These are phyloP conservation scores for Drosophila kuntzei DNA, from an alignment of 2,888 invertebrate species.

Conservation along the genomic window DNA sequence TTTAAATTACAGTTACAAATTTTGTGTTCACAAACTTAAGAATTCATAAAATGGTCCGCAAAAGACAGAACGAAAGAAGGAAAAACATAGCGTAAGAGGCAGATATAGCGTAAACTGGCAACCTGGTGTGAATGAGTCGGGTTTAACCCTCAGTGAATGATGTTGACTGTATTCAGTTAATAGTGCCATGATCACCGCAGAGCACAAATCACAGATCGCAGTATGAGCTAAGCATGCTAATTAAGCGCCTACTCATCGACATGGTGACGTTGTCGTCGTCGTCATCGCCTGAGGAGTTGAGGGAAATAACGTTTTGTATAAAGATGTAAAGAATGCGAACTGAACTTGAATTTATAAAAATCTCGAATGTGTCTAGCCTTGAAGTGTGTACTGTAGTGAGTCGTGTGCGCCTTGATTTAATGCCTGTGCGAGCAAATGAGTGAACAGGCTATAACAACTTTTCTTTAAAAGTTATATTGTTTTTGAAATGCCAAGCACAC, in stretches of 20 bases:
- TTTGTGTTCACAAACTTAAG: neutral
- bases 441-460: conserved; percentile 34
- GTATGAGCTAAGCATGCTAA: conserved; percentile 61
- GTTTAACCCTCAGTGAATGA: conserved; percentile 12
- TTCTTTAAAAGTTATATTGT: conserved; percentile 46
- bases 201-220: conserved; percentile 11
- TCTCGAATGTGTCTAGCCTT: conserved; percentile 56
- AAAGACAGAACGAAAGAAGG: neutral
- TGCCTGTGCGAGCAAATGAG: conserved; percentile 8
- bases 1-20: too few relatives aligned
- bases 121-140: conserved; percentile 17
- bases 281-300: neutral
- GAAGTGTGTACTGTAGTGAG: conserved; percentile 28
- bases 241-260: conserved; percentile 56
- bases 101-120: neutral
- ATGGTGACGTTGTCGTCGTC: conserved; percentile 17
- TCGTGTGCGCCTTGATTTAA: conserved; percentile 30
- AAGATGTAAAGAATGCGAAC: conserved; percentile 63
- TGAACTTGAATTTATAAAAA: conserved; percentile 72
- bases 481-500: conserved; percentile 20
- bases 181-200: conserved; percentile 11
- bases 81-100: conserved; percentile 1
- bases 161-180: conserved; percentile 12
- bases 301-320: conserved; percentile 12
- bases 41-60: neutral